A percentile compares a stretch with the other conserved stretches of the same genome.
These are phyloP conservation scores for Leucoma salicis DNA, from an alignment of 2,888 invertebrate species.

Conservation along the genomic window DNA sequence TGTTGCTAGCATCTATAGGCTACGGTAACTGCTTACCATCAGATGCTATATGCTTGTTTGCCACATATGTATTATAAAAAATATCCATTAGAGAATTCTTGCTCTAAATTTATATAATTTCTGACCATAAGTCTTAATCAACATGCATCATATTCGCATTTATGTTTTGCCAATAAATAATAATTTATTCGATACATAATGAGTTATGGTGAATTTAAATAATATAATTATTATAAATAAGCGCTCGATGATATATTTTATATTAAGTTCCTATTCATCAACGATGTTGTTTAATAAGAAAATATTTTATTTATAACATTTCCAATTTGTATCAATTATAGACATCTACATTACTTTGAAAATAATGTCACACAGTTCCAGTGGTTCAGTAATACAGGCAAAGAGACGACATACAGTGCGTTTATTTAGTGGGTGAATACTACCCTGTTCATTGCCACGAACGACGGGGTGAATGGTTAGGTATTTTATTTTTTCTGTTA, in stretches of 20 bases:
- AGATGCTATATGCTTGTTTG: too few relatives aligned
- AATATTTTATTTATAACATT: background rate
- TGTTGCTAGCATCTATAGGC: too few relatives aligned
- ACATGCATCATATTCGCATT: constrained; percentile 13
- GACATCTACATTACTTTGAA: too few relatives aligned
- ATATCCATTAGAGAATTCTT: constrained; percentile 14
- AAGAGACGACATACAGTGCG: too few relatives aligned
- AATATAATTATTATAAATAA: constrained; percentile 9
- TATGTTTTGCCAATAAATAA: constrained; percentile 12
- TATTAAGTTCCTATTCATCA: background rate
- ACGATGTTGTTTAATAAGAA: background rate
- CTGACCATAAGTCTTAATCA: constrained; percentile 15
- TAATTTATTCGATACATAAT: constrained; percentile 7
- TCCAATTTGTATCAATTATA: background rate
- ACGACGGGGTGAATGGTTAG: too few relatives aligned
- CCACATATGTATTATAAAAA: too few relatives aligned
- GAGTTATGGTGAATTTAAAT: background rate
- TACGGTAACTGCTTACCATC: too few relatives aligned
- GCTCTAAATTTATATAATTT: constrained; percentile 14
- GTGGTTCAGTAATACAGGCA: too few relatives aligned
- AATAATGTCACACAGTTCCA: too few relatives aligned
- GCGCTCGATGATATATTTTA: background rate
- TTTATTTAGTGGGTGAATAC: too few relatives aligned
- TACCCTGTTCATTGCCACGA: too few relatives aligned
- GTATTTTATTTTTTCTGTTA: too few relatives aligned